A percentile compares a stretch with the other conserved stretches of the same genome.
These are phyloP conservation scores for Cyclophora albipunctata DNA, from an alignment of 2,888 invertebrate genomes.

Conservation along the genomic window DNA sequence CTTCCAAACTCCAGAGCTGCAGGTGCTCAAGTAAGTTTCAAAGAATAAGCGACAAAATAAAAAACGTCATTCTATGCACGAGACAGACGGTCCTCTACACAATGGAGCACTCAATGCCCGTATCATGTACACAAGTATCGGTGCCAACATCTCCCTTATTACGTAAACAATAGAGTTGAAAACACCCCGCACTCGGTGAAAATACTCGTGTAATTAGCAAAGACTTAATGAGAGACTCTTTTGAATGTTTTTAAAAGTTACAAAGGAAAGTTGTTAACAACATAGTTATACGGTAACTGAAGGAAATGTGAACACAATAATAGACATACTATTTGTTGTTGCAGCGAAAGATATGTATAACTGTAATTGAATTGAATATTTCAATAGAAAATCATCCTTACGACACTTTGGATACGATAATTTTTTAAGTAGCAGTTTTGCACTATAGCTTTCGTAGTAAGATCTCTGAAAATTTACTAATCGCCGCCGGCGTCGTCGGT, in stretches of 20 bases:
- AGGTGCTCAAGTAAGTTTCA: conserved; percentile 14
- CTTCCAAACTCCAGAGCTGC: too few relatives aligned
- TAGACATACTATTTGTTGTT: too few relatives aligned
- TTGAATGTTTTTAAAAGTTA: conserved; percentile 18
- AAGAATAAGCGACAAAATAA: conserved; percentile 61
- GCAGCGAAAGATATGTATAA: too few relatives aligned
- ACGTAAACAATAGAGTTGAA: conserved; percentile 7
- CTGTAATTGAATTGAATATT: too few relatives aligned
- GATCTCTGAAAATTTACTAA: too few relatives aligned
- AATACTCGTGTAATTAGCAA: conserved; percentile 45
- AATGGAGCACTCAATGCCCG: conserved; percentile 59
- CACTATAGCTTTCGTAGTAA: too few relatives aligned
- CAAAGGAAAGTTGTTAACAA: conserved; percentile 5
- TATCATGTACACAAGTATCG: conserved; percentile 34
- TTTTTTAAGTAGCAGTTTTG: too few relatives aligned
- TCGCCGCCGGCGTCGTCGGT: too few relatives aligned
- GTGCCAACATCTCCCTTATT: conserved; percentile 8
- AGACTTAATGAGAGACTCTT: conserved; percentile 27
- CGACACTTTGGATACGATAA: too few relatives aligned
- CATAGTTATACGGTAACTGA: too few relatives aligned
- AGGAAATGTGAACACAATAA: too few relatives aligned
- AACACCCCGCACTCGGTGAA: conserved; percentile 25
- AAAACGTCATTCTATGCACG: conserved; percentile 58
- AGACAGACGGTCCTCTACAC: conserved; percentile 64
- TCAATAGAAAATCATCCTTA: too few relatives aligned